Conservation (phyloP, 2,113 vertebrate species). For the Meleagris gallopavo region DNA sequence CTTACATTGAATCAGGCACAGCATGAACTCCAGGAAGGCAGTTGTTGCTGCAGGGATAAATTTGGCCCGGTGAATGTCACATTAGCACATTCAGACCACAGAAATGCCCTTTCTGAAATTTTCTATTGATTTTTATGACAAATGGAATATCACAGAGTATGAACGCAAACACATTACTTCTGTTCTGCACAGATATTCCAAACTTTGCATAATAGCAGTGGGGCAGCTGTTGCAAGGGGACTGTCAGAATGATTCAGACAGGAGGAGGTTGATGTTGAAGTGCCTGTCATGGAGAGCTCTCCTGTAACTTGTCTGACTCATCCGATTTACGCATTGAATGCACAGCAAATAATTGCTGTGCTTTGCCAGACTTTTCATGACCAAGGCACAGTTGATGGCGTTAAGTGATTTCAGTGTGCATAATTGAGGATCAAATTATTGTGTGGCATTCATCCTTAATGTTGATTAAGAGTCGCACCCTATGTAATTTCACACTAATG, state of each 20-base stretch:
- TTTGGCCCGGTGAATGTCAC: conserved; percentile 37
- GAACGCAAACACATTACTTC: neutral
- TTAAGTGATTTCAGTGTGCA: neutral
- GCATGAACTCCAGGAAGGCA: neutral
- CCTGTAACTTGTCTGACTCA: neutral
- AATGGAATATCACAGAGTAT: neutral
- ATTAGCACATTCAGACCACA: conserved; percentile 40
- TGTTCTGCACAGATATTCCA: neutral
- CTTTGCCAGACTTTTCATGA: neutral
- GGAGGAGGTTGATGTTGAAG: neutral
- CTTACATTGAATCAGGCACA: neutral
- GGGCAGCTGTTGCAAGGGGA: neutral
- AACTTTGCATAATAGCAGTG: neutral
- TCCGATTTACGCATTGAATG: neutral
- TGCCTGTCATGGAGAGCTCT: neutral
- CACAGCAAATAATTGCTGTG: neutral
- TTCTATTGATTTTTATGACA: conserved; percentile 56
- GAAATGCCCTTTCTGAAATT: conserved; percentile 41
- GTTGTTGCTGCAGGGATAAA: neutral
- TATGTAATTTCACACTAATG: neutral
- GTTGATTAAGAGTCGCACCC: neutral
- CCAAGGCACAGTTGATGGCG: neutral
- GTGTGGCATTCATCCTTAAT: neutral
- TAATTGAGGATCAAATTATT: neutral
- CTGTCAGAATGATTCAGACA: neutral